Evolutionary conservation across 30 jellyfish, hydroid and myxozoan genomes (phyloP).

Genomic region (Morbakka virulenta): DNA sequence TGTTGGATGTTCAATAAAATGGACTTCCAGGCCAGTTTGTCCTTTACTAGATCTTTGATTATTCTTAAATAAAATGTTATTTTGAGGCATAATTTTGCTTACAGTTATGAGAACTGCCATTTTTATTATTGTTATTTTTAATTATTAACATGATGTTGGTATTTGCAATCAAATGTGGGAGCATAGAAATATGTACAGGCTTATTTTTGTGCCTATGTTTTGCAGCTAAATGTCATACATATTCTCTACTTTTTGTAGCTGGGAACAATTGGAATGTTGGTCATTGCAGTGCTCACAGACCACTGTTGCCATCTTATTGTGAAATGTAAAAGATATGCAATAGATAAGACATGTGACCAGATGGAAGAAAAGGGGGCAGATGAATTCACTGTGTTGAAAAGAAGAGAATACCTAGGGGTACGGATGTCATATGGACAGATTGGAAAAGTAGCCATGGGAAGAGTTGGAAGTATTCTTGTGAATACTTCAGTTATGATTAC

Average conservation of each 20-base stretch:
- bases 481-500: slow-evolving; percentile 78
- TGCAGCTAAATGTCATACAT: too few species aligned
- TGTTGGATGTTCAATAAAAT: too few species aligned
- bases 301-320: slow-evolving; percentile 93
- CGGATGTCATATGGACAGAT: slow-evolving; percentile 82
- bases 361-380: slow-evolving; percentile 54
- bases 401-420: slow-evolving; percentile 61
- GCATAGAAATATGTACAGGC: too few species aligned
- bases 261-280: slow-evolving; percentile 65
- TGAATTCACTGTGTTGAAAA: slow-evolving; percentile 14
- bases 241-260: slow-evolving; percentile 37
- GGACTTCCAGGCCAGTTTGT: too few species aligned
- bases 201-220: too few species aligned
- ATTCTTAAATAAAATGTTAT: too few species aligned
- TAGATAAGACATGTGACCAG: slow-evolving; percentile 46
- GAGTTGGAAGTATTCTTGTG: slow-evolving; percentile 81
- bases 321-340: slow-evolving; percentile 72
- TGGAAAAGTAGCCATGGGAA: slow-evolving; percentile 85
- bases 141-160: too few species aligned
- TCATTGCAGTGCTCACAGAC: slow-evolving; percentile 90
- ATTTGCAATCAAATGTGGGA: too few species aligned
- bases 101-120: too few species aligned
- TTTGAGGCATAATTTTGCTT: too few species aligned
- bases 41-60: too few species aligned
- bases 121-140: too few species aligned